Evolutionary conservation across 2,888 invertebrate genomes (phyloP).

Genomic region (Drosophila nr. perissopoda): DNA sequence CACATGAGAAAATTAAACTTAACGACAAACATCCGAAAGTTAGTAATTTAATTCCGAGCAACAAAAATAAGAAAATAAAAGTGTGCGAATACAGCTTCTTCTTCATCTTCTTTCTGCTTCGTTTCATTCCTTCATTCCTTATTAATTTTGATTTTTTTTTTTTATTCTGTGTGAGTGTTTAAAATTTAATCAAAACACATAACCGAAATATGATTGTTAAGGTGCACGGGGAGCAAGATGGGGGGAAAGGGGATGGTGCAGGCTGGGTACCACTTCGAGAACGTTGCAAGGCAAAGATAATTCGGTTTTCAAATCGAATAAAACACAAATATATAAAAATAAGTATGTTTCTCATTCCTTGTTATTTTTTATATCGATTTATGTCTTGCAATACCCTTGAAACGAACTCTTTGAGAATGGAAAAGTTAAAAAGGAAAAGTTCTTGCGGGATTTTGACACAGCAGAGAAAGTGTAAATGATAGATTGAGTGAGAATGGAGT

Average conservation of each 20-base stretch:
- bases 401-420: background rate
- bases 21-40: conserved; percentile 63
- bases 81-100: conserved; percentile 33
- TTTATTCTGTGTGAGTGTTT: conserved; percentile 12
- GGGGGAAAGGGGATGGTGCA: background rate
- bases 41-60: conserved; percentile 58
- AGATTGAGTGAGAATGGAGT: background rate
- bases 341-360: background rate
- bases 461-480: conserved; percentile 2
- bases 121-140: background rate
- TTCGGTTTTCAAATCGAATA: conserved; percentile 3
- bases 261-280: conserved; percentile 14
- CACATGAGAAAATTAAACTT: conserved; percentile 57
- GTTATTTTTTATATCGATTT: background rate
- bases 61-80: conserved; percentile 21
- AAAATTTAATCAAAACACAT: conserved; percentile 53
- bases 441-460: conserved; percentile 11
- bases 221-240: conserved; percentile 23
- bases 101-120: conserved; percentile 2
- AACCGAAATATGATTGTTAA: conserved; percentile 44
- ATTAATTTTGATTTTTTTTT: background rate
- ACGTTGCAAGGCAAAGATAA: conserved; percentile 25
- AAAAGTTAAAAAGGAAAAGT: background rate
- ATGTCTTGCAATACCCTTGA: conserved; percentile 11
- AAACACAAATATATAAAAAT: background rate